Conservation (phyloP, 2,113 vertebrate genomes). For the Poecilia latipinna region DNA sequence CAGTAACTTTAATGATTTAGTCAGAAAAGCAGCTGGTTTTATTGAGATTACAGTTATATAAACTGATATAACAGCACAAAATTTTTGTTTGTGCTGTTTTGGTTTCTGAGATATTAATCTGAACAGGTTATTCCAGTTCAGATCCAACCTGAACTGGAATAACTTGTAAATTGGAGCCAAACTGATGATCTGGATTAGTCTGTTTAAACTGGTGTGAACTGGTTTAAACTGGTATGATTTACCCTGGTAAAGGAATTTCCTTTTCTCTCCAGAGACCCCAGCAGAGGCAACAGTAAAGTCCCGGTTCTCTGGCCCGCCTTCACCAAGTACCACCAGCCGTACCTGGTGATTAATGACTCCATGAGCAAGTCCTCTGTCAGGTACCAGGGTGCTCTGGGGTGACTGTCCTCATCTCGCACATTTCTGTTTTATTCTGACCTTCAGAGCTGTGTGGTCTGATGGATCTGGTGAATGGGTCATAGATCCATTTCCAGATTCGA, state of each 20-base stretch:
- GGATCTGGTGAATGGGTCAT: background rate
- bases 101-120: no score
- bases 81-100: no score
- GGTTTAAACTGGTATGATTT: background rate
- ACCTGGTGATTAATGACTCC: constrained; percentile 82
- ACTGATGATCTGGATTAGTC: background rate
- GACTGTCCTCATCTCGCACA: no score
- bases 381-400: constrained; percentile 11
- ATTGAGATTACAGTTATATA: background rate
- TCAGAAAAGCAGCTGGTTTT: background rate
- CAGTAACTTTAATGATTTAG: no score
- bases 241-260: no score
- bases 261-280: constrained; percentile 81
- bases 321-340: constrained; percentile 20
- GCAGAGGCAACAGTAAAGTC: constrained; percentile 67
- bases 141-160: background rate
- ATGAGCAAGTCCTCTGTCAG: constrained; percentile 73
- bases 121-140: no score
- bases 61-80: background rate
- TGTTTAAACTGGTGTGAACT: background rate
- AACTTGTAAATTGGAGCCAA: background rate
- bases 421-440: no score
- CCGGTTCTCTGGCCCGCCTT: constrained; percentile 81
- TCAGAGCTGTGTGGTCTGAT: background rate
- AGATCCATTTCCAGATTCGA: background rate